Evolutionary conservation across 1,140 invertebrate species (phyloP).

Genomic region (Drosophila subpulchrella): DNA sequence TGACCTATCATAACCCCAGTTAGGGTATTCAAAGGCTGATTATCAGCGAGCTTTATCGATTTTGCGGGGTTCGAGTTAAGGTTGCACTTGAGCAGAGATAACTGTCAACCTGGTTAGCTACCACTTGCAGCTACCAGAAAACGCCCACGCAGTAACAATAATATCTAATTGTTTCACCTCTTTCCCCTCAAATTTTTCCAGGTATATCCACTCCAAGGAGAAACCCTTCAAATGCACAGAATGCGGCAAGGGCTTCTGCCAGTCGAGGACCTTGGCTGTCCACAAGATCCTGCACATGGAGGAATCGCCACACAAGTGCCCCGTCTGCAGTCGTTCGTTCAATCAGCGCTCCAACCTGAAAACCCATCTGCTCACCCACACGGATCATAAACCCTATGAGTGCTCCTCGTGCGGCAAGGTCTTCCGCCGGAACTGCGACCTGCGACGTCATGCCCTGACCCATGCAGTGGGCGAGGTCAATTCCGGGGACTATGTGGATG

Average conservation of each 20-base stretch:
- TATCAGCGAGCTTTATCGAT: constrained; percentile 18
- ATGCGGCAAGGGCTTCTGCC: constrained; percentile 98
- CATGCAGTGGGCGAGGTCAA: constrained; percentile 93
- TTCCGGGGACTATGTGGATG: constrained; percentile 88
- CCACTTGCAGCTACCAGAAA: constrained; percentile 43
- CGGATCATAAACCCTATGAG: constrained; percentile 97
- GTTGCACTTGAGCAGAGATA: constrained; percentile 44
- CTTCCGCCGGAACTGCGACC: constrained; percentile 93
- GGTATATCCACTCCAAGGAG: constrained; percentile 98
- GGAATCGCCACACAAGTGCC: constrained; percentile 96
- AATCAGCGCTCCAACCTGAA: constrained; percentile 97
- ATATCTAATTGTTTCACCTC: constrained; percentile 62
- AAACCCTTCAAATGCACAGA: constrained; percentile 98
- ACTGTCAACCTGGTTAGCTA: constrained; percentile 65
- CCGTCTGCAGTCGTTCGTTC: constrained; percentile 94
- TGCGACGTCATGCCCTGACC: constrained; percentile 92
- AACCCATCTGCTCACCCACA: constrained; percentile 97
- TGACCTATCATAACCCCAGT: neutral
- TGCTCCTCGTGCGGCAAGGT: constrained; percentile 96
- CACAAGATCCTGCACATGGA: constrained; percentile 97
- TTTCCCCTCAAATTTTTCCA: constrained; percentile 83
- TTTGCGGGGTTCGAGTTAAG: constrained; percentile 3
- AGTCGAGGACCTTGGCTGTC: constrained; percentile 95
- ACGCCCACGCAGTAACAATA: constrained; percentile 39
- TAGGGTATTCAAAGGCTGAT: constrained; percentile 4